Evolutionary conservation across 1,140 invertebrate genomes (phyloP), one percentile per base, ranked within the genome.

Genomic region (Drosophila mayri): DNA sequence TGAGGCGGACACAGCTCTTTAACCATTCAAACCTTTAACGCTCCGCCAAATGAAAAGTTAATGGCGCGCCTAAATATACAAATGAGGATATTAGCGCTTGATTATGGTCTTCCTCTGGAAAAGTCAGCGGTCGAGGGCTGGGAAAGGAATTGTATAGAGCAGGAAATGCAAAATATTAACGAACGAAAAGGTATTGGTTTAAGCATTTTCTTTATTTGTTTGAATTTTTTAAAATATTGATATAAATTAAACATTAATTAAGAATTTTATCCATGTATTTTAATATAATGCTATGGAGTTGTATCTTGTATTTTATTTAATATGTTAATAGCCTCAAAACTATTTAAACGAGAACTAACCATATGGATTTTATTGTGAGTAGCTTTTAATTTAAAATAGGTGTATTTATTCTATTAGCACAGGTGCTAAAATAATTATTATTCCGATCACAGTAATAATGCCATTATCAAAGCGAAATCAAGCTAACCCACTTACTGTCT

Each of bases 61-160:
- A 88, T 88, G 77, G 76, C 72, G 60, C 73, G 59, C 65, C 64
- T 71, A 57, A 65, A 70, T 55, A 65, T 84, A 90, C 85, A 88
- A 90, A 88, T 84, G 81, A 88, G 85, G 81, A 84, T 90, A 87
- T 88, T 83, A 88, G 76, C 79, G 80, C 63, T 88, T 80, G 84
- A 88, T 81, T 90, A 81, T 81, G 73, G 85, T 68, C 64, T 79
- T 66, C 76, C 87, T 80, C 79, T 74, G 58, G 41, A 78, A 72
- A 74, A 72, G 65, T 67, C 79, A 37, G 50, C 7, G 5, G 37
- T 22, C 38, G 54, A 50, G 60, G 54, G 20, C 44, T 71, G 20
- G 32, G 30, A 16, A 49, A 46, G 54, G 50, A 38, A 70, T 35
- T 11, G 28, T 4, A 38, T 7, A 65, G 35, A 54, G 22, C 49